phyloP scores from a whole-genome alignment of 2,888 invertebrate genomes.

The Cacoxenus indagator region DNA sequence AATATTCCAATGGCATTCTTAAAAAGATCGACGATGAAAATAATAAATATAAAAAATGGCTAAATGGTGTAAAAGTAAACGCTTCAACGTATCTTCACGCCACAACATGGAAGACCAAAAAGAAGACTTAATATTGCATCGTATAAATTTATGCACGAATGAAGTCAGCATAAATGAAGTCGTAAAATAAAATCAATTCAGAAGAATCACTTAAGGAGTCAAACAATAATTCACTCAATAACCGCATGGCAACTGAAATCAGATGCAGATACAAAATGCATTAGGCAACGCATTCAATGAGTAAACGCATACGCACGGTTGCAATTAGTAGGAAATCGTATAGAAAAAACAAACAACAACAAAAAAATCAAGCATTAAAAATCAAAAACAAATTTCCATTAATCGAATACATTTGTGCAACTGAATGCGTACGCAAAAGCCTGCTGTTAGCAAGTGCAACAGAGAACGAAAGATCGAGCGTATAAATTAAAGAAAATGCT shows the following conservation, averaged over 20 bases:
- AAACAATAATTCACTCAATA: conserved; percentile 44
- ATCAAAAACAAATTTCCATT: conserved; percentile 21
- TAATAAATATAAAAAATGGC: not conserved
- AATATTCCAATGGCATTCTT: not conserved
- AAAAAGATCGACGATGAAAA: not conserved
- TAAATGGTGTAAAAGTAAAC: too few relatives aligned
- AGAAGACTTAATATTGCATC: not conserved
- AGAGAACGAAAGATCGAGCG: not conserved
- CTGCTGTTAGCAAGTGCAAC: not conserved
- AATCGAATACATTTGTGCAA: not conserved
- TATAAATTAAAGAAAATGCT: not conserved
- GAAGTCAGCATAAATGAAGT: not conserved
- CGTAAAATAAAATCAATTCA: not conserved
- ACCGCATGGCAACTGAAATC: conserved; percentile 15
- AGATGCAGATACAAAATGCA: not conserved
- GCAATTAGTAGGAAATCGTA: conserved; percentile 11
- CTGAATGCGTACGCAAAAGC: not conserved
- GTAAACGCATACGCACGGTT: conserved; percentile 10
- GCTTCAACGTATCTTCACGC: too few relatives aligned
- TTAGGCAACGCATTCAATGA: not conserved
- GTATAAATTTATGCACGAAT: not conserved
- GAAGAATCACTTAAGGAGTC: not conserved
- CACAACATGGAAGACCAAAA: not conserved
- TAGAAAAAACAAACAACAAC: not conserved
- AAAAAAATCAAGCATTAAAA: conserved; percentile 6